A percentile compares a stretch with the other conserved stretches of the same genome.
Conservation (phyloP, 2,888 invertebrate species). For the Apotomis capreana region DNA sequence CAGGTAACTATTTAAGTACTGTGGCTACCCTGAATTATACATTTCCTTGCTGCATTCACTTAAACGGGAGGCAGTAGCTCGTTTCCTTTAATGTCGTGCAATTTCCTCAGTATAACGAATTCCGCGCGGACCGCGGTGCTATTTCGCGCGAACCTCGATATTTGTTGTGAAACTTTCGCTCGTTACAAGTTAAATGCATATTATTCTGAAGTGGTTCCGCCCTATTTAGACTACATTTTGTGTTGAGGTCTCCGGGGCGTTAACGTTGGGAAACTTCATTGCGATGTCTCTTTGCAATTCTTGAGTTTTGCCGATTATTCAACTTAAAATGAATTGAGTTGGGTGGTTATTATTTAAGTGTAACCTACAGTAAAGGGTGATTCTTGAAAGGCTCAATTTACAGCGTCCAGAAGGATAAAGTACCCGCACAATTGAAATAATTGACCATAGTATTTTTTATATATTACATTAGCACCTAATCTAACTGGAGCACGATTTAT, state of each 20-base stretch:
- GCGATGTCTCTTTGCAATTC: constrained; percentile 17
- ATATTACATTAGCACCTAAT: too few species aligned
- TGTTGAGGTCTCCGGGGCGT: constrained; percentile 43
- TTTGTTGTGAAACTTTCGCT: constrained; percentile 59
- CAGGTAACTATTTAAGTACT: constrained; percentile 84
- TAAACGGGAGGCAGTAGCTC: constrained; percentile 44
- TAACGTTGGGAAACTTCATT: constrained; percentile 42
- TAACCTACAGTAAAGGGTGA: constrained; percentile 17
- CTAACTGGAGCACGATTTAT: too few species aligned
- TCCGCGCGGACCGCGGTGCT: constrained; percentile 54
- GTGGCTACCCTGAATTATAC: constrained; percentile 39
- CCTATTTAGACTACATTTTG: constrained; percentile 50
- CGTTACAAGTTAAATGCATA: constrained; percentile 62
- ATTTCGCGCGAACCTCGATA: constrained; percentile 53
- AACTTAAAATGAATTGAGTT: constrained; percentile 15
- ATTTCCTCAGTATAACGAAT: constrained; percentile 65
- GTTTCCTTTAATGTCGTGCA: constrained; percentile 56
- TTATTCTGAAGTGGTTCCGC: constrained; percentile 54
- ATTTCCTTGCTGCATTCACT: constrained; percentile 47
- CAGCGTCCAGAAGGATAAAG: too few species aligned
- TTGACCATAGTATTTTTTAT: too few species aligned
- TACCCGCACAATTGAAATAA: too few species aligned
- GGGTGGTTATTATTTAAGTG: constrained; percentile 3
- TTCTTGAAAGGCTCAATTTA: too few species aligned
- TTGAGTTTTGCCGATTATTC: constrained; percentile 31